Conservation (phyloP, 2,888 invertebrate genomes). For the Baronia brevicornis region DNA sequence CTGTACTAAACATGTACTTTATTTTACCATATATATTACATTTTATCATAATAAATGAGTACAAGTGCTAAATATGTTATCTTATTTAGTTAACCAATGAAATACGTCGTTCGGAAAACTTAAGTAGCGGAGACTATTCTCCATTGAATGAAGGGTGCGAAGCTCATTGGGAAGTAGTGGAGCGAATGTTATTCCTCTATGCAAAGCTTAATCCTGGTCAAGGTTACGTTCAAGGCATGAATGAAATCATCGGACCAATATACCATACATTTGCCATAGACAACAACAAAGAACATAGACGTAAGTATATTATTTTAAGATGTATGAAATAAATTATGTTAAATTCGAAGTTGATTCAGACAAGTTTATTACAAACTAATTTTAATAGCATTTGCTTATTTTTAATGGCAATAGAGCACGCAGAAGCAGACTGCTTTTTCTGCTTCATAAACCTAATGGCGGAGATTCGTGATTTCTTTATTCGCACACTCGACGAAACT, state of each 20-base stretch:
- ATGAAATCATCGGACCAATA: slow-evolving; percentile 98
- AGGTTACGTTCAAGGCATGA: slow-evolving; percentile 98
- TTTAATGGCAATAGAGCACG: slow-evolving; percentile 77
- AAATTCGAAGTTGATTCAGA: too few species aligned
- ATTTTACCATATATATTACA: too few species aligned
- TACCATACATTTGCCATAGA: slow-evolving; percentile 98
- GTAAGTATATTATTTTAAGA: slow-evolving; percentile 57
- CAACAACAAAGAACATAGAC: slow-evolving; percentile 84
- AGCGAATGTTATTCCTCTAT: slow-evolving; percentile 96
- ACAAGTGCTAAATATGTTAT: too few species aligned
- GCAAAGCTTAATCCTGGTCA: slow-evolving; percentile 99
- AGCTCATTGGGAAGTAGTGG: slow-evolving; percentile 99
- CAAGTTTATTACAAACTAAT: too few species aligned
- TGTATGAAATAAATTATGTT: background rate
- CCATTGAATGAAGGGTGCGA: slow-evolving; percentile 93
- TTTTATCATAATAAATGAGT: too few species aligned
- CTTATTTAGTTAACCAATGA: slow-evolving; percentile 83
- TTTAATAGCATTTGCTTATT: background rate
- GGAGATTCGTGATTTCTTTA: slow-evolving; percentile 97
- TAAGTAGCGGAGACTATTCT: slow-evolving; percentile 79
- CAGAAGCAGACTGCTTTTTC: slow-evolving; percentile 98
- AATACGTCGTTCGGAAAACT: slow-evolving; percentile 76
- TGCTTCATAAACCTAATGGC: slow-evolving; percentile 99
- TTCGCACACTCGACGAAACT: slow-evolving; percentile 95
- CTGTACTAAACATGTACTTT: too few species aligned